Evolutionary conservation across 2,113 vertebrate species (phyloP).

Genomic region (Salvelinus sp.): DNA sequence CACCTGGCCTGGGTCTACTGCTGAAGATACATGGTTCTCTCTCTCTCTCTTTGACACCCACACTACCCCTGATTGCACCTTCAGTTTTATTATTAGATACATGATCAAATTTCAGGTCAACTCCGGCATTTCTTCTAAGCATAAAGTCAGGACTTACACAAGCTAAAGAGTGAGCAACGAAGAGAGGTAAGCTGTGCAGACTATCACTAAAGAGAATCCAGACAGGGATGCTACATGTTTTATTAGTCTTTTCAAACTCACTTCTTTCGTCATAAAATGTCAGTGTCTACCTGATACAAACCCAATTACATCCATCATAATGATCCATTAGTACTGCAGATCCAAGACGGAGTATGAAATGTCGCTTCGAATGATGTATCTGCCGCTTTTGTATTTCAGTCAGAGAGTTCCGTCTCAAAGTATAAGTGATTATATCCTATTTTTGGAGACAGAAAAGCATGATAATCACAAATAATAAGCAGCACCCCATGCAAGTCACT

Average conservation of each 20-base stretch:
- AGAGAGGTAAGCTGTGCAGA: not conserved
- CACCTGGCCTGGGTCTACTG: not conserved
- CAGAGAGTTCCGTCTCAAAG: not conserved
- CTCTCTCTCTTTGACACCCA: slow-evolving; percentile 7
- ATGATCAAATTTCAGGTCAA: slow-evolving; percentile 9
- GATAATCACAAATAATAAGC: not conserved
- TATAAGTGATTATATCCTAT: not conserved
- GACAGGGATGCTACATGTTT: not conserved
- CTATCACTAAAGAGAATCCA: slow-evolving; percentile 7
- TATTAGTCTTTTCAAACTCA: not conserved
- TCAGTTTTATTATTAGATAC: slow-evolving; percentile 25
- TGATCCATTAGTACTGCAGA: not conserved
- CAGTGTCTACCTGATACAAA: not conserved
- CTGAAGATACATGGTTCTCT: not conserved
- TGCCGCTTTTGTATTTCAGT: not conserved
- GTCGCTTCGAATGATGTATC: not conserved
- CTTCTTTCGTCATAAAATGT: not conserved
- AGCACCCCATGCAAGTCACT: not conserved
- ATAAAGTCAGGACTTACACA: not conserved
- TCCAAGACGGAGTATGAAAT: not conserved
- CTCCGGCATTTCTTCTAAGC: slow-evolving; percentile 7
- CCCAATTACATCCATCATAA: not conserved
- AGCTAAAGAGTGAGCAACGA: not conserved
- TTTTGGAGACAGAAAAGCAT: not conserved
- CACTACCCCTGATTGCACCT: slow-evolving; percentile 30